phyloP scores from a whole-genome alignment of 2,113 vertebrate genomes.

The Calypte anna region DNA sequence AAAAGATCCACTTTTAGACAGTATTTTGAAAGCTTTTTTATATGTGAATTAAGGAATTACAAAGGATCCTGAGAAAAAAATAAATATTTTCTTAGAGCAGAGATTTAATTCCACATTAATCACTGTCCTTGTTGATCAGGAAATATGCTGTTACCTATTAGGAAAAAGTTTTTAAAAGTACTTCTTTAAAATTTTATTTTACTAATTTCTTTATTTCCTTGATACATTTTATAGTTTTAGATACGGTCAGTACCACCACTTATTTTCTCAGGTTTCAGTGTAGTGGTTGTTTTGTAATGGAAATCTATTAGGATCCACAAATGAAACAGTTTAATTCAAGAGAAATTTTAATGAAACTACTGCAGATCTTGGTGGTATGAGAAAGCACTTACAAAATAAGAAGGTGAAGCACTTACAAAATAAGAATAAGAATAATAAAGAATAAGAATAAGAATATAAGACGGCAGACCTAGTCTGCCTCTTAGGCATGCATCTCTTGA shows the following conservation, averaged over 20 bases:
- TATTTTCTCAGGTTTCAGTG: background rate
- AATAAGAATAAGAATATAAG: too few species aligned
- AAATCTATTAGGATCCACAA: background rate
- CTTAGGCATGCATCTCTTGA: background rate
- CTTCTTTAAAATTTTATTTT: background rate
- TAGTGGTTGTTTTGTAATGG: background rate
- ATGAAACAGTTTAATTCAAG: background rate
- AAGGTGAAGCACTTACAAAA: background rate
- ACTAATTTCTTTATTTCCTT: background rate
- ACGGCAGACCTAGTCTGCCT: background rate
- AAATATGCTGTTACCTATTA: background rate
- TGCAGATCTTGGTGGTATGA: background rate
- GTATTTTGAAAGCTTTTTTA: background rate
- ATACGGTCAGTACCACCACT: background rate
- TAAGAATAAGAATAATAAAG: too few species aligned
- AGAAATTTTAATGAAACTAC: background rate
- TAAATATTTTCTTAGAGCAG: background rate
- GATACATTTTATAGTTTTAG: background rate
- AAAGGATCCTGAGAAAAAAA: background rate
- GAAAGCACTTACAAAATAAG: background rate
- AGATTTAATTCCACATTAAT: background rate
- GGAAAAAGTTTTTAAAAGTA: background rate
- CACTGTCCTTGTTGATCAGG: background rate
- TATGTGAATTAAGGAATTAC: background rate
- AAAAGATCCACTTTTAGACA: background rate